Base-by-base conservation (phyloP, 2,797 vertebrate species). In the Pseudochirops corinnae region DNA sequence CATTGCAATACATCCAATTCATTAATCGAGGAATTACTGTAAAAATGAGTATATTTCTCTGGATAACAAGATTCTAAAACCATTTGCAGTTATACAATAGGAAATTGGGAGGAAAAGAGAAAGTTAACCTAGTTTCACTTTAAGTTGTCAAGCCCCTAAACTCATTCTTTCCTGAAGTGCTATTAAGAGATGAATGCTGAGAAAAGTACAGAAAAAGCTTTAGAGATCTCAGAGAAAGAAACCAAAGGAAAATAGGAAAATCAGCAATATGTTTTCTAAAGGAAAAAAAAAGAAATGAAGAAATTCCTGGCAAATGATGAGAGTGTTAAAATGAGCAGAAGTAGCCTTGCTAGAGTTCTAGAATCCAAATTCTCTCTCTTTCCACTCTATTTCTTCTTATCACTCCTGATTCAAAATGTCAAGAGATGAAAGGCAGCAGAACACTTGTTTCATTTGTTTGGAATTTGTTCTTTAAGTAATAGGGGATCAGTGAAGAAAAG, bases 31-130 rank as follows among this genome's bases (percentile, higher is more conserved):
- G 13, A 39, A 91, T 46, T 21, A 56, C 1, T 26, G 29, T 4
- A 96, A 92, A 95, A 93, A 24, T 93, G 87, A 91, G 56, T 0
- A 96, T 92, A 26, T 55, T 93, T 93, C 50, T 95, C 67, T 53
- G 60, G 26, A 94, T 94, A 52, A 96, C 92, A 96, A 53, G 10
- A 74, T 94, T 11, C 53, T 12, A 13, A 93, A 91, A 93, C 55
- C 58, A 5, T 55, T 16, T 39, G 0, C 50, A 96, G 67, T 18
- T 52, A 46, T 4, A 92, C 26, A 93, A 57, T 28, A n/a, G 14
- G 95, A 96, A 95, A 95, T 3, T 46, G 4, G 33, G 11, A 3
- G 29, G 58, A 87, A 87, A 50, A 87, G 39, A 10, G 39, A 87
- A 74, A 92, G 58, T 91, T 93, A 94, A 91, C 50, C 53, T 58